A percentile compares a stretch with the other conserved stretches of the same genome.
Conservation (phyloP, 2,888 invertebrate genomes). For the Drosophila lutescens region DNA sequence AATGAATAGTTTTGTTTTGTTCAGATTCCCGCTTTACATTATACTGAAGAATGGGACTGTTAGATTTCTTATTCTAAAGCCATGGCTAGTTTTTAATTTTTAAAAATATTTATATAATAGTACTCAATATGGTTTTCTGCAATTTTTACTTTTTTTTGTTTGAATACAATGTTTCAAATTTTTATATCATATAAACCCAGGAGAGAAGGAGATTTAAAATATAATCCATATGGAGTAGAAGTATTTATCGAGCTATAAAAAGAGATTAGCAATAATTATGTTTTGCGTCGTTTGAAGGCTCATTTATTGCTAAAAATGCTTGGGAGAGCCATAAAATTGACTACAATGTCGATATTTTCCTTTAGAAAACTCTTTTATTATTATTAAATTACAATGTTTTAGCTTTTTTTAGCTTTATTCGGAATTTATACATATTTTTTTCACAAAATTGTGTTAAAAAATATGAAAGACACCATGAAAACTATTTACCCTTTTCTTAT, state of each 20-base stretch:
- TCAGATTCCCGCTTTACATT: background rate
- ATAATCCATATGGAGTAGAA: background rate
- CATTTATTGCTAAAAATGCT: conserved; percentile 1
- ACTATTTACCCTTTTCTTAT: background rate
- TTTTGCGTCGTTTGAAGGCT: conserved; percentile 5
- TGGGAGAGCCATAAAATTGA: conserved; percentile 1
- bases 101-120: too few species aligned
- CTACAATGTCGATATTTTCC: conserved; percentile 13
- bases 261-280: conserved; percentile 8
- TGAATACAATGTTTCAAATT: background rate
- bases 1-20: conserved; percentile 3
- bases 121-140: too few species aligned
- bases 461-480: too few species aligned
- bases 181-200: background rate
- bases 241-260: conserved; percentile 20
- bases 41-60: background rate
- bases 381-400: too few species aligned
- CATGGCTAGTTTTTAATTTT: too few species aligned
- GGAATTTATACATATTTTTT: too few species aligned
- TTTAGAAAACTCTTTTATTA: too few species aligned
- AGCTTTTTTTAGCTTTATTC: too few species aligned
- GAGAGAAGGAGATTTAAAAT: background rate
- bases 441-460: too few species aligned
- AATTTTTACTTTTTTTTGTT: too few species aligned
- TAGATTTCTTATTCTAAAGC: background rate